Evolutionary conservation across 2,888 invertebrate genomes (phyloP), one percentile per base, ranked within the genome.

Genomic region (Nomada hirtipes): DNA sequence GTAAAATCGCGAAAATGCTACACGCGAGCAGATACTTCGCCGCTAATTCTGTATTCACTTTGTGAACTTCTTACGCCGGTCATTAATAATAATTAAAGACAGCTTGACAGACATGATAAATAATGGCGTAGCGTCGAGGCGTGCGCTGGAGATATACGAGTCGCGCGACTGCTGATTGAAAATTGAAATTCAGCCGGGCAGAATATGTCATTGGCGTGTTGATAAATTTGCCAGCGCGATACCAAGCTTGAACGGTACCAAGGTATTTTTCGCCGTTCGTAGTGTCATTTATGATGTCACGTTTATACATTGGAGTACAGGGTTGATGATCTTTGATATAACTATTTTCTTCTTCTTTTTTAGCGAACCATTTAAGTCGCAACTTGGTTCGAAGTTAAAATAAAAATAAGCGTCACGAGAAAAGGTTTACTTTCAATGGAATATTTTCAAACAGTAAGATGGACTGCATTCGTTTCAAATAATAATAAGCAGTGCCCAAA

Each of bases 51-150:
- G 63, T 72, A 77, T 68, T 76, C 65, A 75, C 52, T 52, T 75
- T 55, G 29, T 57, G 44, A 60, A 63, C 86, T 68, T 75, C 67
- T 73, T 59, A 57, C 61, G 69, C 63, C 69, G 59, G 75, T 53
- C 71, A 73, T 79, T 76, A 65, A 81, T 86, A 84, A 86, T 86
- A 84, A 85, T 85, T 86, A 86, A 36, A 86, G 86, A 86, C 84
- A 86, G 75, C 60, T 44, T 42, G 76, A 71, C 67, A 67, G 67
- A 55, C 59, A 44, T 36, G 52, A 84, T 78, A 68, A 64, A 84
- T 79, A 55, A 65, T 68, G 68, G 55, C 59, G 44, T 50, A 65
- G 29, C 47, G 75, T 42, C 64, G 60, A 18, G 69, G 64, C 4
- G 15, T 15, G 50, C 61, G n/a, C 55, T 11, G 59, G 69, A 80